Base-by-base conservation (phyloP, 2,797 vertebrate species). In the Hippopotamyrus pictus region DNA sequence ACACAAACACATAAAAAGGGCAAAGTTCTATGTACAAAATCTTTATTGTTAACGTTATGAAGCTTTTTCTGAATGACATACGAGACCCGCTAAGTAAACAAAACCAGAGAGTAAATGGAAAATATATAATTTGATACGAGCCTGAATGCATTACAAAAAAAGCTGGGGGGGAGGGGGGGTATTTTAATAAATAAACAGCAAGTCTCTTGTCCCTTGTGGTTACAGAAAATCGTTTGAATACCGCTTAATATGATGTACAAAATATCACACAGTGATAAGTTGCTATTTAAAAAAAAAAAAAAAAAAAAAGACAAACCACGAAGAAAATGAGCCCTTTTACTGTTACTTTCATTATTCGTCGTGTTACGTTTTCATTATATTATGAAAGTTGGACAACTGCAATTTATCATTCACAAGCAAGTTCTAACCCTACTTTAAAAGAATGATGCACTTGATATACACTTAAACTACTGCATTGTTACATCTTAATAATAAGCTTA, bases 181-280 rank as follows among this genome's bases (percentile, higher is more conserved):
- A 94, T 95, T 92, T 93, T 94, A 95, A 95, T 94, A 91, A 95
- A 96, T 95, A 95, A 93, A 95, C 95, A 94, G 94, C 95, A 95
- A 94, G 95, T 94, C 94, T 95, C 93, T 94, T 94, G 94, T 96
- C 94, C 94, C 94, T 95, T 95, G 94, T 94, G 94, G 92, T 95
- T 95, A 93, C 94, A 96, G 94, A 93, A 96, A 95, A 95, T 93
- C 89, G 92, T 95, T 95, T 92, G 93, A 96, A 95, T 96, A 95
- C 94, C 95, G 95, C 93, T 94, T 96, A 95, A 96, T 95, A 96
- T 96, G 95, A 96, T 96, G 93, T 96, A 95, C 94, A 96, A 96
- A 97, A 96, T 97, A 97, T 97, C 97, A 98, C 97, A 98, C 96
- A 97, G 97, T 97, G 97, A 97, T 97, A 97, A 97, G 93, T 93